A percentile compares a stretch with the other conserved stretches of the same genome.
These are phyloP conservation scores for Hycleus cichorii DNA, from an alignment of 1,140 invertebrate genomes.

Conservation along the genomic window DNA sequence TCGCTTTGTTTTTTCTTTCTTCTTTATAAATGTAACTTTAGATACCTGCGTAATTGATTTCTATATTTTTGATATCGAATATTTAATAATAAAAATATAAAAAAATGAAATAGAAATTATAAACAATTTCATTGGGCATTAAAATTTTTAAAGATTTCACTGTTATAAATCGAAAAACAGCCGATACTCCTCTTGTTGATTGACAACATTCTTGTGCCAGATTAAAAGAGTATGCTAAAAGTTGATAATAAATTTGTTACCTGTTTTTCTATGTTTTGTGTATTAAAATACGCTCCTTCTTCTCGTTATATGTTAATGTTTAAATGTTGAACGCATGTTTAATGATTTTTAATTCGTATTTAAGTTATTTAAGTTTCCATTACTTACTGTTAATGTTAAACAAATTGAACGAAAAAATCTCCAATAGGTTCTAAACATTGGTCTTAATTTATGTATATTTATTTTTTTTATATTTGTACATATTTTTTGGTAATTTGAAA, in stretches of 20 bases:
- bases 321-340: slow-evolving; percentile 23
- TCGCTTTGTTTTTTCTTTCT: slow-evolving; percentile 10
- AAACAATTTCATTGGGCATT: slow-evolving; percentile 24
- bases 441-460: slow-evolving; percentile 29
- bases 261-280: slow-evolving; percentile 19
- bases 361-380: slow-evolving; percentile 8
- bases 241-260: slow-evolving; percentile 25
- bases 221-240: not conserved
- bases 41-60: slow-evolving; percentile 20
- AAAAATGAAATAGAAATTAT: too few species aligned
- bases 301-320: slow-evolving; percentile 27
- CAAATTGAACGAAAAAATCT: slow-evolving; percentile 3
- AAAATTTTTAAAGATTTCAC: not conserved
- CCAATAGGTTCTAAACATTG: slow-evolving; percentile 22
- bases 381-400: slow-evolving; percentile 23
- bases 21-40: slow-evolving; percentile 21
- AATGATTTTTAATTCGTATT: slow-evolving; percentile 19
- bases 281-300: slow-evolving; percentile 24
- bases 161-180: not conserved
- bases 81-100: slow-evolving; percentile 11
- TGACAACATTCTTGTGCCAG: not conserved
- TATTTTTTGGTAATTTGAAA: slow-evolving; percentile 9
- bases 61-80: slow-evolving; percentile 29
- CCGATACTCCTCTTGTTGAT: not conserved
- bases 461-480: slow-evolving; percentile 13